These are phyloP conservation scores for Thysanoteuthis rhombus DNA, from an alignment of 2,888 invertebrate species.

Conservation along the genomic window DNA sequence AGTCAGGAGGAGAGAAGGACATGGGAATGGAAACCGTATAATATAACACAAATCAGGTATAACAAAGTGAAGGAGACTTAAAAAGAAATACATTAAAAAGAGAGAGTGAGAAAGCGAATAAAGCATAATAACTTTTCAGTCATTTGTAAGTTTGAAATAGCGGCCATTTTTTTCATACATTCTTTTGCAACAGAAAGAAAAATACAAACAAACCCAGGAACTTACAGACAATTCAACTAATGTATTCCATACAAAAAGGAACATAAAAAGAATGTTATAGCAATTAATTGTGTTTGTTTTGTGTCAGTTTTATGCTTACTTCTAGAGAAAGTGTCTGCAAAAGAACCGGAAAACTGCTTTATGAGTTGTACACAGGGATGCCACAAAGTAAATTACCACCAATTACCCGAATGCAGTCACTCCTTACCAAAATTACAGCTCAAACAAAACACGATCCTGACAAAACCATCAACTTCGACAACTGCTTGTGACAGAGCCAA, in stretches of 20 bases:
- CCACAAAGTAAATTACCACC: background rate
- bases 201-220: no score
- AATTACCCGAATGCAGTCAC: background rate
- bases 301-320: background rate
- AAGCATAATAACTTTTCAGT: no score
- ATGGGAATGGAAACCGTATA: no score
- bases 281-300: background rate
- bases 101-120: no score
- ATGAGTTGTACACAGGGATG: background rate
- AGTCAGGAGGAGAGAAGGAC: no score
- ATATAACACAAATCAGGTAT: no score
- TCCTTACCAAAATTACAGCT: background rate
- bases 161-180: no score
- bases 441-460: background rate
- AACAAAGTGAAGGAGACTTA: no score
- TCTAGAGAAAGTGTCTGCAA: background rate
- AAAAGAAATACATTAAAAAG: no score
- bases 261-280: background rate
- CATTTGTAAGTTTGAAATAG: no score
- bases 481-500: background rate
- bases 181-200: no score
- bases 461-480: background rate
- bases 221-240: background rate
- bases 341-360: background rate
- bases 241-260: background rate